A percentile compares a stretch with the other conserved stretches of the same genome.
phyloP scores from a whole-genome alignment of 2,888 invertebrate genomes.

The Megalurothrips usitatus region DNA sequence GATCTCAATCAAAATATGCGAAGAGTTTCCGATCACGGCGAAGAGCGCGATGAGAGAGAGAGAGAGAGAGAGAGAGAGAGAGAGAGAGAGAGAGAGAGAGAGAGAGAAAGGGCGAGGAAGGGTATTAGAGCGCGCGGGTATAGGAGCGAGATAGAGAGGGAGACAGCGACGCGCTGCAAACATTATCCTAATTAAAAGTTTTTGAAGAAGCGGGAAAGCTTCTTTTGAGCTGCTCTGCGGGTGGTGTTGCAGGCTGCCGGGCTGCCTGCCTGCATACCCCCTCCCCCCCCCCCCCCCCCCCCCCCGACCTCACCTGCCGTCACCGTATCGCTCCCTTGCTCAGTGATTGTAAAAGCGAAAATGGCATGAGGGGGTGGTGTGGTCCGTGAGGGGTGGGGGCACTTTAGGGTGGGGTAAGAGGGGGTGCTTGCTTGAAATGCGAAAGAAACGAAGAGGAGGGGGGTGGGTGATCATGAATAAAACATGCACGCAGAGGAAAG shows the following conservation, averaged over 20 bases:
- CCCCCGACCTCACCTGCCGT: background rate
- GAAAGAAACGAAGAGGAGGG: background rate
- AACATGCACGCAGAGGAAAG: background rate
- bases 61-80: no score
- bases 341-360: no score
- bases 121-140: no score
- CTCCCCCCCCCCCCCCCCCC: background rate
- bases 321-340: background rate
- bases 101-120: no score
- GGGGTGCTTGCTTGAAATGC: slow-evolving; percentile 17
- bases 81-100: no score
- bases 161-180: slow-evolving; percentile 33
- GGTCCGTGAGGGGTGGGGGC: background rate
- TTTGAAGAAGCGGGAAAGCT: background rate
- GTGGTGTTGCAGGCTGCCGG: no score
- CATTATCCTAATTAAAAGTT: slow-evolving; percentile 39
- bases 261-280: no score
- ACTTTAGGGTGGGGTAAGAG: no score
- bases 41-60: no score
- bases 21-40: no score
- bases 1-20: no score
- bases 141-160: no score
- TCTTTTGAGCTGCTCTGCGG: background rate
- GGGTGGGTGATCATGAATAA: slow-evolving; percentile 10
- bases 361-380: background rate